Conservation (phyloP, 2,797 vertebrate genomes). For the Emydoidea blandingii region DNA sequence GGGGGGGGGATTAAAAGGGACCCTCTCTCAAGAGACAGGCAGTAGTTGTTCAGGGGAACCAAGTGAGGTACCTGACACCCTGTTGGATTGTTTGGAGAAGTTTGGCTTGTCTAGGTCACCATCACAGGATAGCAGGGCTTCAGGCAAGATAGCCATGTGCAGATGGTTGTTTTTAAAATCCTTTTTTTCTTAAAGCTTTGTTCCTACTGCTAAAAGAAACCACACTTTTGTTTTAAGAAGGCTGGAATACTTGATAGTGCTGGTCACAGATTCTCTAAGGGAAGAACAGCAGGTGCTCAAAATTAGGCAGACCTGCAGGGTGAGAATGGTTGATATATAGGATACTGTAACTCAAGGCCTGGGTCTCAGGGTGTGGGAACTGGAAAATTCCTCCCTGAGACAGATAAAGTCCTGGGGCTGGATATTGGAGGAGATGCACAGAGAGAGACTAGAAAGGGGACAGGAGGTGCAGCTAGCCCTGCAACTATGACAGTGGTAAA, state of each 20-base stretch:
- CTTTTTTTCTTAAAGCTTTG: not conserved
- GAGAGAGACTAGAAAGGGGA: not conserved
- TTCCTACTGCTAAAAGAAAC: not conserved
- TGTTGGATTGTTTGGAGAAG: not conserved
- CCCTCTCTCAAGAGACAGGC: not conserved
- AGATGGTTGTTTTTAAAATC: not conserved
- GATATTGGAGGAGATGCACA: not conserved
- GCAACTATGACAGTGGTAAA: not conserved
- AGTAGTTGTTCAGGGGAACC: not conserved
- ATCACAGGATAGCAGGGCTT: not conserved
- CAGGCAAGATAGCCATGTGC: not conserved
- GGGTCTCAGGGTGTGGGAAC: not conserved
- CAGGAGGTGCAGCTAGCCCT: not conserved
- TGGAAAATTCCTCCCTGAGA: not conserved
- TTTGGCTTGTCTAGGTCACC: not conserved
- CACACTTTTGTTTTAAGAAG: not conserved
- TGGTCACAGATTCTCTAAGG: not conserved
- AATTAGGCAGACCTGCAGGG: not conserved
- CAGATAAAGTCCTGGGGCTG: not conserved
- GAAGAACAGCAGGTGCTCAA: accelerated
- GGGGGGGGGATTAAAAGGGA: not conserved
- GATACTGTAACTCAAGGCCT: not conserved
- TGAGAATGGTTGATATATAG: not conserved
- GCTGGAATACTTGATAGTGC: not conserved
- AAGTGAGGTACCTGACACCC: not conserved